Conservation (phyloP, 2,113 vertebrate species). For the Suricata suricatta region DNA sequence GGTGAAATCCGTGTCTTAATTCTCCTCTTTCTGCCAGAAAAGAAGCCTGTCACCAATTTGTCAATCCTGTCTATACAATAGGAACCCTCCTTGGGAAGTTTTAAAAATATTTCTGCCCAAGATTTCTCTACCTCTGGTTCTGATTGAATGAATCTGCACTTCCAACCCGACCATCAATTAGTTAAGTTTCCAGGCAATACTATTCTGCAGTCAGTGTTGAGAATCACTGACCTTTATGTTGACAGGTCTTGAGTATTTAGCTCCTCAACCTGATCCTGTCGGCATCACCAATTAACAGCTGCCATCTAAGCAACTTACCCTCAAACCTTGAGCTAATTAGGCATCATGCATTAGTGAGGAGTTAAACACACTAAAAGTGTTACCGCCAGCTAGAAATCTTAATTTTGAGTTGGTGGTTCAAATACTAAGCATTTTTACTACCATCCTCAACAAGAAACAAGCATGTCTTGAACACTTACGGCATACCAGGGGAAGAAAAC, state of each 20-base stretch:
- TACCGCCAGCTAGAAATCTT: background rate
- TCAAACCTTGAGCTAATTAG: background rate
- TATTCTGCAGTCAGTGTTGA: background rate
- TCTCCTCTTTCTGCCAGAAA: background rate
- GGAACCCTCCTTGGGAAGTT: background rate
- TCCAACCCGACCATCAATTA: background rate
- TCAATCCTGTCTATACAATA: background rate
- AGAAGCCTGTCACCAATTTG: background rate
- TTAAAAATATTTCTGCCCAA: background rate
- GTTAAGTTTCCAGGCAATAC: background rate
- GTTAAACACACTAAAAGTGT: background rate
- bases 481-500: background rate
- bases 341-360: background rate
- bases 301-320: background rate
- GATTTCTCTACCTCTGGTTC: background rate
- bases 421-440: background rate
- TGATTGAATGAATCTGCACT: background rate
- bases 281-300: background rate
- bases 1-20: background rate
- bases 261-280: background rate
- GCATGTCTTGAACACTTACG: background rate
- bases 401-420: background rate
- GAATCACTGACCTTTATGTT: constrained; percentile 4
- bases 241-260: background rate
- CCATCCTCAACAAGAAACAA: background rate